These are phyloP conservation scores for Neosalanx taihuensis DNA, from an alignment of 2,797 vertebrate genomes.

Conservation along the genomic window DNA sequence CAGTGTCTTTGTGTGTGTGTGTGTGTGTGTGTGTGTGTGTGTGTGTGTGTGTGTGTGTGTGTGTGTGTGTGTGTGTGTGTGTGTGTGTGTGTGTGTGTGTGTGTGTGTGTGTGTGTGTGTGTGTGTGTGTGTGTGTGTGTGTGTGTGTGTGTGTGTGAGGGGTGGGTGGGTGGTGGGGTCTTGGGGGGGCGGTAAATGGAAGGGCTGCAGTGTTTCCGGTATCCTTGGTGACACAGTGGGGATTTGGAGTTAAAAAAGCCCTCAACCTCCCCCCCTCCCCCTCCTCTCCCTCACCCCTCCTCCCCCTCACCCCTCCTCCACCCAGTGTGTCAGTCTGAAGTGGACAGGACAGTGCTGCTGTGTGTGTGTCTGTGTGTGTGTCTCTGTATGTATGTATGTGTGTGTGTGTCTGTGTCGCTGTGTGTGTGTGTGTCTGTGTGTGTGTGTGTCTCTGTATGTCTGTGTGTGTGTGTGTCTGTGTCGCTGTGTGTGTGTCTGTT, in stretches of 20 bases:
- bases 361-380: too few species aligned
- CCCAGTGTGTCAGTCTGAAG: conserved; percentile 72
- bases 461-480: too few species aligned
- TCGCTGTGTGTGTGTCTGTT: too few species aligned
- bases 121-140: conserved; percentile 37
- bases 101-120: too few species aligned
- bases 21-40: conserved; percentile 33
- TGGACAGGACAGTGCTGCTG: conserved; percentile 68
- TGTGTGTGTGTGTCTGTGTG: too few species aligned
- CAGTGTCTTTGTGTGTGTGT: conserved; percentile 44
- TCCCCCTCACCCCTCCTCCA: too few species aligned
- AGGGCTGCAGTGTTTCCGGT: conserved; percentile 73
- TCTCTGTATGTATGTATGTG: too few species aligned
- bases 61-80: too few species aligned
- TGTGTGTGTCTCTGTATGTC: too few species aligned
- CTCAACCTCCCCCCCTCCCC: conserved; percentile 59
- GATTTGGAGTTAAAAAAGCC: conserved; percentile 65
- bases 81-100: too few species aligned
- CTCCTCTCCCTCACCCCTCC: conserved; percentile 27
- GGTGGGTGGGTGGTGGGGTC: conserved; percentile 27
- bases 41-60: conserved; percentile 29
- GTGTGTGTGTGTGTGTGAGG: conserved; percentile 29
- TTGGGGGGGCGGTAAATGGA: conserved; percentile 57
- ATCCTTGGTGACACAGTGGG: conserved; percentile 74
- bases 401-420: too few species aligned